phyloP scores from a whole-genome alignment of 2,888 invertebrate genomes.

The Acanthosepion pharaonis region DNA sequence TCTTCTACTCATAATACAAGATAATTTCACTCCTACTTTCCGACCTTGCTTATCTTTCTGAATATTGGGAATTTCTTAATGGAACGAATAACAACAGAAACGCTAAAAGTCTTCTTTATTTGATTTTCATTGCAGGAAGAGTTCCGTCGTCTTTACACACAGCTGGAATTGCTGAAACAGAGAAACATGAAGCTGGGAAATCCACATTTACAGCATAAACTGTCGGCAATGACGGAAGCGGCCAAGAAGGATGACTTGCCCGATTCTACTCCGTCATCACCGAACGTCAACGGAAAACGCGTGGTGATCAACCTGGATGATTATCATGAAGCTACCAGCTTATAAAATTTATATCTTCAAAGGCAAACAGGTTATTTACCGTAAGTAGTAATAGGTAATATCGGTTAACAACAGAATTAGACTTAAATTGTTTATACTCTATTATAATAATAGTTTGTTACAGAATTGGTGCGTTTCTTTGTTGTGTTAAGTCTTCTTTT shows the following conservation, averaged over 20 bases:
- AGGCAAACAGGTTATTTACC: background rate
- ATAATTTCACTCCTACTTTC: too few relatives aligned
- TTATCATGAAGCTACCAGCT: conserved; percentile 69
- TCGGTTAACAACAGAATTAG: too few relatives aligned
- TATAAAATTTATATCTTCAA: conserved; percentile 55
- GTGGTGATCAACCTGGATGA: conserved; percentile 72
- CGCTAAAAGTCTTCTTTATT: background rate
- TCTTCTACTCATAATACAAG: too few relatives aligned
- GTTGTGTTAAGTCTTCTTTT: too few relatives aligned
- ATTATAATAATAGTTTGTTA: background rate
- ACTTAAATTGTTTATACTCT: background rate
- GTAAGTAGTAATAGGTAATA: background rate
- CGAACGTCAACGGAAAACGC: conserved; percentile 71
- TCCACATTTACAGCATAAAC: conserved; percentile 83
- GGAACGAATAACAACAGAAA: too few relatives aligned
- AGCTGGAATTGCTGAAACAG: conserved; percentile 86
- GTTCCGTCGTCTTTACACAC: conserved; percentile 85
- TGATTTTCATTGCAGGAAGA: conserved; percentile 81
- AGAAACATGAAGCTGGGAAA: conserved; percentile 85
- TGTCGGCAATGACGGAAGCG: conserved; percentile 88
- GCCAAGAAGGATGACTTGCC: conserved; percentile 75
- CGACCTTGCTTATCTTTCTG: too few relatives aligned
- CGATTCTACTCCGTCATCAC: conserved; percentile 67
- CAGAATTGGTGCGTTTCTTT: background rate
- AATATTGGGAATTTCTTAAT: too few relatives aligned